Conservation (phyloP, 2,797 vertebrate species). For the Trachurus trachurus region DNA sequence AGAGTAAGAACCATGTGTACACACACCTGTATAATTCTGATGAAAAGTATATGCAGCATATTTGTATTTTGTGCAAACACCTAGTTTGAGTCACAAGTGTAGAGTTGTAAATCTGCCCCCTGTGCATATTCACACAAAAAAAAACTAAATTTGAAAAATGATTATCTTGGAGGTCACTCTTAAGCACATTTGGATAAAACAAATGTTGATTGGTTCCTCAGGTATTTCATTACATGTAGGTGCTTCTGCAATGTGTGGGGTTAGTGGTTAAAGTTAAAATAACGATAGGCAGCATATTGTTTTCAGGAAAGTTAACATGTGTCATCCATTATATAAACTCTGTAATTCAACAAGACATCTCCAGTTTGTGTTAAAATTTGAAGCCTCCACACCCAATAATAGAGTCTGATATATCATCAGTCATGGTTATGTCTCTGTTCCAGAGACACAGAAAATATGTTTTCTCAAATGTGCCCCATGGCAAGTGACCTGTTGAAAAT, state of each 20-base stretch:
- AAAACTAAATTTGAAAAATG: not conserved
- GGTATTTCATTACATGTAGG: not conserved
- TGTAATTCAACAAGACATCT: not conserved
- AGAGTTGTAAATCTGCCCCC: too few relatives aligned
- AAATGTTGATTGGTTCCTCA: not conserved
- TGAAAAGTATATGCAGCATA: too few relatives aligned
- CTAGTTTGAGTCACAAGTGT: too few relatives aligned
- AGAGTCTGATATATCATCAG: not conserved
- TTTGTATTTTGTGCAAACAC: too few relatives aligned
- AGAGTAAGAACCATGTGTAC: too few relatives aligned
- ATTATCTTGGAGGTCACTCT: not conserved
- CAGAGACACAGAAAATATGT: not conserved
- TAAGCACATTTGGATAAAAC: not conserved
- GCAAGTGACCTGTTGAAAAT: constrained; percentile 42
- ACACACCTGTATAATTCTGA: too few relatives aligned
- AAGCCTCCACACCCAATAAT: not conserved
- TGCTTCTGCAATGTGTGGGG: not conserved
- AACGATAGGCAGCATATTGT: not conserved
- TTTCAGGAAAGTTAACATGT: not conserved
- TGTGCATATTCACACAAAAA: not conserved
- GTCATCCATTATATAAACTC: not conserved
- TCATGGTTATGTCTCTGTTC: not conserved
- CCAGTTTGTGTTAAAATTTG: not conserved
- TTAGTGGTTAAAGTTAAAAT: not conserved
- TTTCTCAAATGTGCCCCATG: constrained; percentile 18